Base-by-base conservation (phyloP, 2,888 invertebrate genomes). In the Cancer borealis region DNA sequence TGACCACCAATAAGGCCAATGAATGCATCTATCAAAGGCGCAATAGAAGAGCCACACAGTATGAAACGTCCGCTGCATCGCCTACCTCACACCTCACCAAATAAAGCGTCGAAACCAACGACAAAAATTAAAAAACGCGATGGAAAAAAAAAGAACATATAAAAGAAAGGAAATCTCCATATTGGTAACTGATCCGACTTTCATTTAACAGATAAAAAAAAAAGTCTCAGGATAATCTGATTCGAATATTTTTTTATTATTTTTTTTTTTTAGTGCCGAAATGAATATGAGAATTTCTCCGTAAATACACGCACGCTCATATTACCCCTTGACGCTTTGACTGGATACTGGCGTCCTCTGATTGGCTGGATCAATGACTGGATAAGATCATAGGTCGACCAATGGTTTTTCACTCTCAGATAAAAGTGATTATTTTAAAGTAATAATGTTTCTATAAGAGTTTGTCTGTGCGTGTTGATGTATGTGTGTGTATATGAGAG, bases 101-200 rank as follows among this genome's bases (percentile, higher is more conserved):
- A 21, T n/a, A 66, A 66, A 66, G 5, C 21, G n/a, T 21, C 14
- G 60, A 66, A 66, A 66, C 3, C 14, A 66, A n/a, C 14, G 21
- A n/a, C 4, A n/a, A 66, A 66, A 66, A n/a, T 17, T 4, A n/a
- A n/a, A n/a, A n/a, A n/a, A 66, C 66, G 21, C n/a, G n/a, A 66
- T 6, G n/a, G 4, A n/a, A 66, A 66, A 66, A 66, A 66, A 66
- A 66, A 66, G 17, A 66, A 66, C 39, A 39, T 39, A 39, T 39
- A 39, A 39, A 39, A 39, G 39, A 17, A 17, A n/a, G n/a, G n/a
- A n/a, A 66, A 66, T 66, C n/a, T 66, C 66, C 66, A 66, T 66
- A 66, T 66, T 66, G 66, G 66, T 66, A 66, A 66, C 66, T 66
- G 66, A 66, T n/a, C 66, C 66, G 66, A n/a, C 66, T 66, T 66